Evolutionary conservation across 1,140 invertebrate species (phyloP).

Genomic region (Drosophila pseudoananassae): DNA sequence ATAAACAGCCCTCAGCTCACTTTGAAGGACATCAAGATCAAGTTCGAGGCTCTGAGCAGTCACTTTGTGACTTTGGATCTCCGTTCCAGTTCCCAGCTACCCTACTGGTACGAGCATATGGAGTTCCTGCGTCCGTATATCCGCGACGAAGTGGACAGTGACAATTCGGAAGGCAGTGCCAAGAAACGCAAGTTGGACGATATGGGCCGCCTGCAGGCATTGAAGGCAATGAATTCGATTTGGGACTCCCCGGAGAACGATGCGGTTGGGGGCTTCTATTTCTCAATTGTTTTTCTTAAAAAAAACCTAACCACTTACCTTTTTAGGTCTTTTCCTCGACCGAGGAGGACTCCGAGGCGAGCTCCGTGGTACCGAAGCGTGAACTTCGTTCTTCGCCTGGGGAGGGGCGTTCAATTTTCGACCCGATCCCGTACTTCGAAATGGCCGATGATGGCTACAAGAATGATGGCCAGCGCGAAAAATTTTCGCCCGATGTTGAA

Average conservation of each 20-base stretch:
- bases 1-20: not conserved
- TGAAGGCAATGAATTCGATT: not conserved
- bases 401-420: not conserved
- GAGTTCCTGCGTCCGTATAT: not conserved
- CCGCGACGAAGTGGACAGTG: not conserved
- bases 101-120: conserved; percentile 6
- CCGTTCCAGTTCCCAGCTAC: too few relatives aligned
- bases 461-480: not conserved
- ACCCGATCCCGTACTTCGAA: not conserved
- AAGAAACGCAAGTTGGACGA: not conserved
- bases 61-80: not conserved
- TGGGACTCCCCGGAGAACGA: not conserved
- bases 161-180: not conserved
- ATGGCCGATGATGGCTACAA: not conserved
- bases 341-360: not conserved
- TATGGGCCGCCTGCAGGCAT: not conserved
- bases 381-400: too few relatives aligned
- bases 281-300: too few relatives aligned
- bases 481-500: conserved; percentile 2
- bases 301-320: too few relatives aligned
- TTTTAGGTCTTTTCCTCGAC: not conserved
- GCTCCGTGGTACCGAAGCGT: not conserved
- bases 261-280: too few relatives aligned
- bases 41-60: not conserved
- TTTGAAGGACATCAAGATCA: not conserved